Conservation (phyloP, 2,888 invertebrate species). For the Parapristionchus giblindavisi region DNA sequence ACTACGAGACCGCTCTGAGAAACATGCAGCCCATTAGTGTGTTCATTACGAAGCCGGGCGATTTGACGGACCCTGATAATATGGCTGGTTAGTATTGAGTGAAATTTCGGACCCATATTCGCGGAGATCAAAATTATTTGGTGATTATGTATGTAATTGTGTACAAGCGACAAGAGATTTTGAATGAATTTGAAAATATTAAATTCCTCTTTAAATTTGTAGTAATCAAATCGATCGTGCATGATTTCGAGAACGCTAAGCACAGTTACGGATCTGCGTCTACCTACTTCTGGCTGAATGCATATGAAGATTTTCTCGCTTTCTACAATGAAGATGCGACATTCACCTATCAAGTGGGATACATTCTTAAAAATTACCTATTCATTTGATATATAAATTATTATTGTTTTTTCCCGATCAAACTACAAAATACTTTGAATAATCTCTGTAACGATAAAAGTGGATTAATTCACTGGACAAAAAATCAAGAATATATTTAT, state of each 20-base stretch:
- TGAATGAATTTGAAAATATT: background rate
- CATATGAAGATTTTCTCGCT: conserved; percentile 59
- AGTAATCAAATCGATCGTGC: conserved; percentile 58
- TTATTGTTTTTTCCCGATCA: too few species aligned
- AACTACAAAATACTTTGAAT: background rate
- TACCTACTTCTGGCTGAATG: conserved; percentile 64
- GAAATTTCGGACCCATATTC: background rate
- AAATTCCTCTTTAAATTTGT: conserved; percentile 19
- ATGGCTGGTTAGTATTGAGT: conserved; percentile 45
- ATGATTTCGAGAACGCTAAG: conserved; percentile 60
- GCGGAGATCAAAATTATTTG: background rate
- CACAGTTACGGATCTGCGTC: conserved; percentile 62
- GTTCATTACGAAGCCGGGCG: conserved; percentile 62
- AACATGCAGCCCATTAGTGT: conserved; percentile 65
- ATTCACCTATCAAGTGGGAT: conserved; percentile 34
- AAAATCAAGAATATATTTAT: too few species aligned
- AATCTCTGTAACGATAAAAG: background rate
- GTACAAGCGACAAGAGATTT: background rate
- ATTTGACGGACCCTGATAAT: conserved; percentile 56
- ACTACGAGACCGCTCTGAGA: conserved; percentile 57
- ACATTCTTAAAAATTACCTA: too few species aligned
- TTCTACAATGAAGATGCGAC: conserved; percentile 53
- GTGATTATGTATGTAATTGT: background rate
- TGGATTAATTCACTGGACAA: background rate
- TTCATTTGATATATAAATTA: too few species aligned